A percentile compares a stretch with the other conserved stretches of the same genome.
phyloP scores from a whole-genome alignment of 92 coral and sea anemone genomes.

The Umimayanthus kanabou region DNA sequence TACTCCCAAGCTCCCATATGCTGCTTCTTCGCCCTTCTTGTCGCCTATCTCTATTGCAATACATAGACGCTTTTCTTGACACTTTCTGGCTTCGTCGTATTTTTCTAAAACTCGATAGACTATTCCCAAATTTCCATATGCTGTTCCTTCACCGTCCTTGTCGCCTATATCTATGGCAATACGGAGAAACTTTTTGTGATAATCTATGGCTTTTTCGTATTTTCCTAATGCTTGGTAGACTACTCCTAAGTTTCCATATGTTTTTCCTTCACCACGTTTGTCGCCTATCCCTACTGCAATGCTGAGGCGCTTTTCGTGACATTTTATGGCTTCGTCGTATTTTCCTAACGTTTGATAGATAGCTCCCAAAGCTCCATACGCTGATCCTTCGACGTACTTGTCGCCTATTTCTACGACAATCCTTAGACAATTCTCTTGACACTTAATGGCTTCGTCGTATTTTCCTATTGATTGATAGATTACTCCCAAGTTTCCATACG shows the following conservation, averaged over 20 bases:
- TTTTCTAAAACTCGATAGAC: background rate
- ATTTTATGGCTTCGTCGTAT: background rate
- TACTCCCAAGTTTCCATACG: background rate
- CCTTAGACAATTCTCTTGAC: background rate
- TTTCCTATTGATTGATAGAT: background rate
- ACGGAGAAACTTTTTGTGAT: no score
- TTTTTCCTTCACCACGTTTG: background rate
- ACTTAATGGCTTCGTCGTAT: background rate
- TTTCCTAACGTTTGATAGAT: background rate
- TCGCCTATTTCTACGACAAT: background rate
- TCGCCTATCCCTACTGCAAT: background rate
- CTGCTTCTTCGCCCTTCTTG: background rate
- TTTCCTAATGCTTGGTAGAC: background rate
- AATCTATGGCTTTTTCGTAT: background rate
- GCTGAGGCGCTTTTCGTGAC: background rate
- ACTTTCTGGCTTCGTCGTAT: background rate
- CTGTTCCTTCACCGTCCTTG: background rate
- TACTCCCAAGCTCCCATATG: background rate
- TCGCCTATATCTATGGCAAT: background rate
- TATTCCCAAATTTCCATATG: background rate
- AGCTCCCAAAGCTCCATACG: background rate
- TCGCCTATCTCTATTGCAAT: background rate
- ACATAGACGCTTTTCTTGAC: background rate
- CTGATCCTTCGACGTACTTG: background rate
- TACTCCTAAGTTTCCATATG: background rate